Percentiles rank a stretch among this genome's conserved stretches.
These are phyloP conservation scores for Agelas oroides DNA, from an alignment of 37 sponge, comb jelly and placozoan species.

Conservation along the genomic window DNA sequence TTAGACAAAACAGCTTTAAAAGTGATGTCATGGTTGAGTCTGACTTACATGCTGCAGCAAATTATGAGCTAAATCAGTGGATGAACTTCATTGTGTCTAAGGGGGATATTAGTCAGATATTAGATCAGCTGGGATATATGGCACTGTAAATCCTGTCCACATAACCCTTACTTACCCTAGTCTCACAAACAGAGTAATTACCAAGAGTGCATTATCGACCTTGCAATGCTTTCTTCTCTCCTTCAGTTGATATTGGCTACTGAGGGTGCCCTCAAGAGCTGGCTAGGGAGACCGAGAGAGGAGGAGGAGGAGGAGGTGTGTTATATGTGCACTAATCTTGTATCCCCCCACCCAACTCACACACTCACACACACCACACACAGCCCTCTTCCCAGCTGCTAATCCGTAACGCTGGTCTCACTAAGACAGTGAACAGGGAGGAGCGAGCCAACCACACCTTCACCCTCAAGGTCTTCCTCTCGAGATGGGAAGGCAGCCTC, in stretches of 20 bases:
- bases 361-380: neutral
- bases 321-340: too few species aligned
- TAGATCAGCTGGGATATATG: too few species aligned
- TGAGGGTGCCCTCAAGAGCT: slow-evolving; percentile 45
- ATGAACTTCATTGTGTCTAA: too few species aligned
- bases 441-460: slow-evolving; percentile 21
- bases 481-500: slow-evolving; percentile 31
- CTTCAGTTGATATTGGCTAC: slow-evolving; percentile 22
- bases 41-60: too few species aligned
- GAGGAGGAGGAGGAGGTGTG: neutral
- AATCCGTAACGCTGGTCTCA: slow-evolving; percentile 41
- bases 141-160: too few species aligned
- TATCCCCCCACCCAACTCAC: neutral
- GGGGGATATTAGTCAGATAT: too few species aligned
- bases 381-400: neutral
- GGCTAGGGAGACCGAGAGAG: slow-evolving; percentile 41
- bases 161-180: too few species aligned
- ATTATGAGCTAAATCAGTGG: too few species aligned
- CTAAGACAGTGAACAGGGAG: slow-evolving; percentile 11
- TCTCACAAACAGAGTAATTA: too few species aligned
- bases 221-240: neutral
- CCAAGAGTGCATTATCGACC: too few species aligned
- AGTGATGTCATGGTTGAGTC: neutral
- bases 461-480: slow-evolving; percentile 68
- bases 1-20: neutral